A percentile compares a stretch with the other conserved stretches of the same genome.
phyloP scores from a whole-genome alignment of 2,888 invertebrate genomes.

The Bellardia pandia region DNA sequence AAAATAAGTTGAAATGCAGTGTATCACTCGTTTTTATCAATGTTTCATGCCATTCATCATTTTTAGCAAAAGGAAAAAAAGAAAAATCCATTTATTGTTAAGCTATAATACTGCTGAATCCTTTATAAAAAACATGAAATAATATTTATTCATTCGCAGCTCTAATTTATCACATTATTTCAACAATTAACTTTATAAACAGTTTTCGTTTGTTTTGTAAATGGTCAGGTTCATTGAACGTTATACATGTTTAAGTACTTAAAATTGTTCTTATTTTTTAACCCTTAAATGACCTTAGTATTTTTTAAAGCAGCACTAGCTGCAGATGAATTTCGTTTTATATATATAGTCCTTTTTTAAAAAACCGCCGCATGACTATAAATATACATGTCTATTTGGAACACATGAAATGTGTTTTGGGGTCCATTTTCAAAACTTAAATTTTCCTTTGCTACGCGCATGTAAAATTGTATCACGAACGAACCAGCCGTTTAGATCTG shows the following conservation, averaged over 20 bases:
- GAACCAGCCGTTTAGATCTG: too few relatives aligned
- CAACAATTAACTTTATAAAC: slow-evolving; percentile 44
- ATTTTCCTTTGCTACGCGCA: too few relatives aligned
- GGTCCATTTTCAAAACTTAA: too few relatives aligned
- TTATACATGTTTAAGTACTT: slow-evolving; percentile 60
- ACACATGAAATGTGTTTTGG: too few relatives aligned
- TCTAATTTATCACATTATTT: slow-evolving; percentile 35
- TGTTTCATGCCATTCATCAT: neutral
- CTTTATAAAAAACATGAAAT: neutral
- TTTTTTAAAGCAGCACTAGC: too few relatives aligned
- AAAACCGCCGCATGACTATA: too few relatives aligned
- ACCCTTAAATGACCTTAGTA: neutral
- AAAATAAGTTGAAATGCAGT: too few relatives aligned
- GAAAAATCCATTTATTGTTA: neutral
- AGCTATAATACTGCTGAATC: neutral
- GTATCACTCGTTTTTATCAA: too few relatives aligned
- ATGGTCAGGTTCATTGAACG: slow-evolving; percentile 59
- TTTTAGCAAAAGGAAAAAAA: neutral
- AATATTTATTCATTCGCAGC: neutral
- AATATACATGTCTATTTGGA: too few relatives aligned
- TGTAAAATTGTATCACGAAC: too few relatives aligned
- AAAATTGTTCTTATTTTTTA: slow-evolving; percentile 9
- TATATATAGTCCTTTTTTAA: too few relatives aligned
- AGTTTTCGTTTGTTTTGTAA: slow-evolving; percentile 29
- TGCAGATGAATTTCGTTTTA: too few relatives aligned